Evolutionary conservation across 2,797 vertebrate species (phyloP).

Genomic region (Sebastiscus albofasciatus): DNA sequence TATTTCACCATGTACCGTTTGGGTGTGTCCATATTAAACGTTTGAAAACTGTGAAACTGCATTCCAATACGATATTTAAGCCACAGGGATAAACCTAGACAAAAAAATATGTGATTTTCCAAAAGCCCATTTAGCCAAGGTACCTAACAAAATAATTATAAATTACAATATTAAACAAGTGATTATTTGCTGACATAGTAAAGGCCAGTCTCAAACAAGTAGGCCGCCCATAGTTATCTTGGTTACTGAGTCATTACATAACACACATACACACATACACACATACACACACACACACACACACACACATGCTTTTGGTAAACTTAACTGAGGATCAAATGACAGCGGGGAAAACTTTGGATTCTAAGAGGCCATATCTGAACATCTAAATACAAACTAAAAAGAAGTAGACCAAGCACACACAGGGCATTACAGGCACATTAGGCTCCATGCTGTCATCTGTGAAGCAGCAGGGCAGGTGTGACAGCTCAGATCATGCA

Average conservation of each 20-base stretch:
- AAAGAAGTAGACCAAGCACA: background rate
- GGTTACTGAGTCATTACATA: slow-evolving; percentile 20
- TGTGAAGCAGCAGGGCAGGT: slow-evolving; percentile 45
- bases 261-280: background rate
- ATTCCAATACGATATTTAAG: background rate
- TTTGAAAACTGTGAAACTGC: background rate
- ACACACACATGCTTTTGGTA: background rate
- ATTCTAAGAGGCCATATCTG: background rate
- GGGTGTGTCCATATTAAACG: background rate
- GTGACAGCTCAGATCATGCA: slow-evolving; percentile 4
- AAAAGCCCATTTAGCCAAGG: background rate
- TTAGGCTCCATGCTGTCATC: slow-evolving; percentile 34
- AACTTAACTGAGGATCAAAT: slow-evolving; percentile 29
- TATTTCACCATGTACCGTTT: background rate
- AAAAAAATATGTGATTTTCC: background rate
- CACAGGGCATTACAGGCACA: background rate
- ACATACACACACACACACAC: background rate
- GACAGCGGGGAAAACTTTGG: slow-evolving; percentile 10
- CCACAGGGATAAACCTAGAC: background rate
- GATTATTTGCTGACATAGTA: background rate
- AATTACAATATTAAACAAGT: background rate
- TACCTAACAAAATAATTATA: background rate
- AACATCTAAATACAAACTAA: slow-evolving; percentile 19
- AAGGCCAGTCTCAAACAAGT: background rate
- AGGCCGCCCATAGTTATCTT: background rate